Conservation (phyloP, 2,888 invertebrate genomes). For the Drosophila neonasuta region DNA sequence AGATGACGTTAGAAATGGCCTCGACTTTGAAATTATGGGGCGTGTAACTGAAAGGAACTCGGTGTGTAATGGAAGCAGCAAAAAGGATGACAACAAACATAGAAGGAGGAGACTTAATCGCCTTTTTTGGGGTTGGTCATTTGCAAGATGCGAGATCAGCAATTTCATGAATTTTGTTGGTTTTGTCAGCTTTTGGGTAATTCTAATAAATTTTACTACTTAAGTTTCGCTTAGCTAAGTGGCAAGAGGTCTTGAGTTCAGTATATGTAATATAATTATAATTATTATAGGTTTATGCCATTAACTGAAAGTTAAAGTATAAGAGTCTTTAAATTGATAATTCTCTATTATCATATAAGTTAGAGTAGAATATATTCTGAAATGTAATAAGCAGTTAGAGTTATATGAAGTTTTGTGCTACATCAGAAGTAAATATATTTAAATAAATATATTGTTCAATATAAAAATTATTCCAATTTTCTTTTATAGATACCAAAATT, state of each 20-base stretch:
- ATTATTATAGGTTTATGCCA: slow-evolving; percentile 6
- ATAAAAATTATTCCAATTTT: too few relatives aligned
- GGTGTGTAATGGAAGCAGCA: background rate
- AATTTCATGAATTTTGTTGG: slow-evolving; percentile 46
- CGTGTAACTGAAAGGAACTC: slow-evolving; percentile 22
- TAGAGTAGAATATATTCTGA: too few relatives aligned
- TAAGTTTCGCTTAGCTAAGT: slow-evolving; percentile 1
- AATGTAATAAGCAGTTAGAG: too few relatives aligned
- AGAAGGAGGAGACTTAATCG: background rate
- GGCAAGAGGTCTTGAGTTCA: background rate
- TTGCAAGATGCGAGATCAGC: slow-evolving; percentile 72
- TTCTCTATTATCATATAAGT: background rate
- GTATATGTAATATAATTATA: background rate
- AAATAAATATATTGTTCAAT: too few relatives aligned
- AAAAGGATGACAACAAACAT: background rate
- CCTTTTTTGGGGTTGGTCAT: slow-evolving; percentile 51
- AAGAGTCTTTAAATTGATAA: background rate
- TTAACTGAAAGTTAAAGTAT: background rate
- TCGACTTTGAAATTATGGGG: slow-evolving; percentile 10
- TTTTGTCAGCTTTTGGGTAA: slow-evolving; percentile 32
- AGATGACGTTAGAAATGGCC: slow-evolving; percentile 45
- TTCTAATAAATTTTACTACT: slow-evolving; percentile 64
- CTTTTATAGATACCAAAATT: too few relatives aligned
- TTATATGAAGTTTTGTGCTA: too few relatives aligned
- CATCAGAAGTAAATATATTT: too few relatives aligned